A percentile compares a stretch with the other conserved stretches of the same genome.
Evolutionary conservation across 2,888 invertebrate genomes (phyloP).

Genomic region (Chorisops tibialis): DNA sequence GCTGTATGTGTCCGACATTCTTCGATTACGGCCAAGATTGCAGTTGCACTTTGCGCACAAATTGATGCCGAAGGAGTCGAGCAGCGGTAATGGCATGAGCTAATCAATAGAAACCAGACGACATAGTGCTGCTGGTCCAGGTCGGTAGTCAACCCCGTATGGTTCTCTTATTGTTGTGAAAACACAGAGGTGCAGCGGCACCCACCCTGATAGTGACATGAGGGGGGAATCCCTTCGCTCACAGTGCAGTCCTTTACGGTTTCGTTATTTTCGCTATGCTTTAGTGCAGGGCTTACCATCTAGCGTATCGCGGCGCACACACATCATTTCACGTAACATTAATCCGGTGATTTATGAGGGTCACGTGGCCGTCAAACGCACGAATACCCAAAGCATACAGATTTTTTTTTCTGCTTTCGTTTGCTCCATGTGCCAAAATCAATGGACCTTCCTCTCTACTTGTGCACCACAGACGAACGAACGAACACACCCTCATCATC

Average conservation of each 20-base stretch:
- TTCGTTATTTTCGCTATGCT: conserved; percentile 3
- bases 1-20: too few species aligned
- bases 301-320: conserved; percentile 37
- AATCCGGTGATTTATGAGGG: conserved; percentile 54
- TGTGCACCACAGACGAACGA: not conserved
- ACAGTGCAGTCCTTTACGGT: not conserved
- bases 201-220: too few species aligned
- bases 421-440: conserved; percentile 17
- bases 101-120: too few species aligned
- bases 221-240: not conserved
- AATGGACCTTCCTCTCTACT: not conserved
- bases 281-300: conserved; percentile 7
- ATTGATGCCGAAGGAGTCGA: too few species aligned
- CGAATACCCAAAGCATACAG: conserved; percentile 38
- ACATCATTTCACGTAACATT: conserved; percentile 55
- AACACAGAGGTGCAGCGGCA: conserved; percentile 1
- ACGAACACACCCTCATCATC: not conserved
- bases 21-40: not conserved
- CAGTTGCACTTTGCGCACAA: conserved; percentile 15
- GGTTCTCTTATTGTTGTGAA: not conserved
- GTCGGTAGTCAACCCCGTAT: too few species aligned
- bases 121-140: too few species aligned
- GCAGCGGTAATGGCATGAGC: too few species aligned
- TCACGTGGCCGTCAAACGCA: conserved; percentile 54
- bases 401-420: too few species aligned